A percentile compares a stretch with the other conserved stretches of the same genome.
Evolutionary conservation across 2,888 invertebrate species (phyloP).

Genomic region (Noctua pronuba): DNA sequence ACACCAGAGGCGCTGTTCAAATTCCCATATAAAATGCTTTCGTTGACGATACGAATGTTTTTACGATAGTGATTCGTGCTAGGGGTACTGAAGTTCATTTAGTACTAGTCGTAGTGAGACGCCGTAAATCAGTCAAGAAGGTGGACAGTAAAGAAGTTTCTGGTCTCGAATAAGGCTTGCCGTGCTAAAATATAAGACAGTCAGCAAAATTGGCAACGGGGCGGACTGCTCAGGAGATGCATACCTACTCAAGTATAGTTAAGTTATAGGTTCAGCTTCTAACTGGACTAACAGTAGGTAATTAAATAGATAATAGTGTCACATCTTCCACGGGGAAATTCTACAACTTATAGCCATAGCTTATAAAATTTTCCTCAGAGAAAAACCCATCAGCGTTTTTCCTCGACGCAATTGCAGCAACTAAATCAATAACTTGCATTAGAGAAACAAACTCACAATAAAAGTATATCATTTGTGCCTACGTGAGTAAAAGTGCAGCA

Average conservation of each 20-base stretch:
- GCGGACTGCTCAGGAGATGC: no score
- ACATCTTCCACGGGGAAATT: neutral
- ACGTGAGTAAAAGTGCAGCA: constrained; percentile 35
- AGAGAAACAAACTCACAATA: constrained; percentile 35
- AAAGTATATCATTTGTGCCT: constrained; percentile 20
- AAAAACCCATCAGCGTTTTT: neutral
- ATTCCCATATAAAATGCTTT: no score
- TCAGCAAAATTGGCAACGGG: no score
- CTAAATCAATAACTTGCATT: constrained; percentile 7
- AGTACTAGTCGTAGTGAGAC: neutral
- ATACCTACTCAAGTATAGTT: no score
- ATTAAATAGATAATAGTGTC: neutral
- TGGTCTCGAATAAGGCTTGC: neutral
- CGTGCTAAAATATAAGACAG: neutral
- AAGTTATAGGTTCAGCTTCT: neutral
- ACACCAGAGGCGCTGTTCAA: no score
- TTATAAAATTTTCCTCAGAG: neutral
- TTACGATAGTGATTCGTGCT: no score
- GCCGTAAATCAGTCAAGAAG: neutral
- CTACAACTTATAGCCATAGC: neutral
- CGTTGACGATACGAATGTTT: no score
- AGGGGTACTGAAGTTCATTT: no score
- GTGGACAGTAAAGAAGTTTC: neutral
- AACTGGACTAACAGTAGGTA: neutral
- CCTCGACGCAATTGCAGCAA: neutral